phyloP scores from a whole-genome alignment of 1,140 invertebrate species.

The Musca vetustissima region DNA sequence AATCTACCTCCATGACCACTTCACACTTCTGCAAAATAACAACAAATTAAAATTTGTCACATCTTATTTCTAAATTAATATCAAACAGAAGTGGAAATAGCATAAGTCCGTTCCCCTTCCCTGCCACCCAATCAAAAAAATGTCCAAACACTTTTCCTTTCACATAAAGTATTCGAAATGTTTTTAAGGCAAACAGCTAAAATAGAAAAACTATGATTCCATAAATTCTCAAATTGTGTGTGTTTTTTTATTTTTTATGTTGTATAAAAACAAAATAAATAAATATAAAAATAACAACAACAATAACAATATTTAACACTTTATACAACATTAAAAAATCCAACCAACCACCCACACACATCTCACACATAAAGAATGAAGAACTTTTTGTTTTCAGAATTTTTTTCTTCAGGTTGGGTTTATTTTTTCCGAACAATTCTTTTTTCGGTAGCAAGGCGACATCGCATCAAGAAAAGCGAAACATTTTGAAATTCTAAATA shows the following conservation, averaged over 20 bases:
- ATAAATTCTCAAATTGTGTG: too few relatives aligned
- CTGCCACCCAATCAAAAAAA: not conserved
- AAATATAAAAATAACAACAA: not conserved
- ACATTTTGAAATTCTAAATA: constrained; percentile 12
- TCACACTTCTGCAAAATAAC: not conserved
- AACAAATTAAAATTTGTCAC: constrained; percentile 5
- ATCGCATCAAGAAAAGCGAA: not conserved
- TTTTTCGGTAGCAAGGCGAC: not conserved
- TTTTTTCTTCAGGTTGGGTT: too few relatives aligned
- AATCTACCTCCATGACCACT: not conserved
- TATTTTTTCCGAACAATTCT: not conserved
- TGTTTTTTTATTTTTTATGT: too few relatives aligned
- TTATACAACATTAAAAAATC: not conserved
- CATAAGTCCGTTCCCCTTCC: not conserved
- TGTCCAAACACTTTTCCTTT: constrained; percentile 15
- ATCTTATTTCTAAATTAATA: constrained; percentile 7
- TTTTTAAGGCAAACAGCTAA: too few relatives aligned
- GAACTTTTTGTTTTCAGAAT: too few relatives aligned
- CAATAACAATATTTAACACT: constrained; percentile 12
- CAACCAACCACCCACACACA: constrained; percentile 3
- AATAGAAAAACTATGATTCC: too few relatives aligned
- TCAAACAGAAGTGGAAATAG: not conserved
- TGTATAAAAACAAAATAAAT: not conserved
- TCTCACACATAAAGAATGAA: not conserved
- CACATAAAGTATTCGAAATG: not conserved